Conservation (phyloP, 2,888 invertebrate species). For the Operophtera brumata region DNA sequence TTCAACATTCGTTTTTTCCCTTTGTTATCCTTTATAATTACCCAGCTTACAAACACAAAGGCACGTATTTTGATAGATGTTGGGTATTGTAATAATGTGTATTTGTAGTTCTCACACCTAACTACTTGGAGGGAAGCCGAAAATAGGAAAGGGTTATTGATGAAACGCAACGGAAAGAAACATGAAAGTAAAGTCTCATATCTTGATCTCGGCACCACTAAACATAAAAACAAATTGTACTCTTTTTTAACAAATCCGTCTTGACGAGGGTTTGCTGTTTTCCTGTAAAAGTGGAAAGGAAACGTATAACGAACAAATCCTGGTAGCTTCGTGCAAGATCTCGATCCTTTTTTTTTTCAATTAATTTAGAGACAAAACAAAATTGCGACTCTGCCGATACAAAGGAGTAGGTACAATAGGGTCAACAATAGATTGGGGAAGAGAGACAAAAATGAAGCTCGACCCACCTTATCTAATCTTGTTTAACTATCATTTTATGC, state of each 20-base stretch:
- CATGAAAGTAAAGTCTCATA: slow-evolving; percentile 39
- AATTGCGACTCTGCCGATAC: slow-evolving; percentile 22
- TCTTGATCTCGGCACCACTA: slow-evolving; percentile 70
- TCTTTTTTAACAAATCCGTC: slow-evolving; percentile 75
- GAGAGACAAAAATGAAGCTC: slow-evolving; percentile 23
- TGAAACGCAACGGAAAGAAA: slow-evolving; percentile 39
- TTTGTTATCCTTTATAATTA: no score
- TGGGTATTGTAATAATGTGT: background rate
- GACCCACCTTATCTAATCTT: slow-evolving; percentile 18
- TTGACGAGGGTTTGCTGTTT: slow-evolving; percentile 73
- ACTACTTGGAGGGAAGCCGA: background rate
- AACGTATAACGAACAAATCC: slow-evolving; percentile 68
- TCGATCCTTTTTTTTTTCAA: slow-evolving; percentile 53
- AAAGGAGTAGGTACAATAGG: slow-evolving; percentile 17
- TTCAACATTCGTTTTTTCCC: background rate
- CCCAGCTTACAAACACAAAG: no score
- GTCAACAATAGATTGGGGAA: slow-evolving; percentile 23
- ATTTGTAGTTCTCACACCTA: background rate
- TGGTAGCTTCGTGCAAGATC: slow-evolving; percentile 61
- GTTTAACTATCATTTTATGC: slow-evolving; percentile 16
- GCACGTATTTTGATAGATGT: no score
- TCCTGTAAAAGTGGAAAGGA: slow-evolving; percentile 64
- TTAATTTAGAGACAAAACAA: slow-evolving; percentile 48
- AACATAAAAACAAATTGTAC: slow-evolving; percentile 73
- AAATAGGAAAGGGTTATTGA: slow-evolving; percentile 3